These are phyloP conservation scores for Neodontobutis hainanensis DNA, from an alignment of 2,113 vertebrate species.

Conservation along the genomic window DNA sequence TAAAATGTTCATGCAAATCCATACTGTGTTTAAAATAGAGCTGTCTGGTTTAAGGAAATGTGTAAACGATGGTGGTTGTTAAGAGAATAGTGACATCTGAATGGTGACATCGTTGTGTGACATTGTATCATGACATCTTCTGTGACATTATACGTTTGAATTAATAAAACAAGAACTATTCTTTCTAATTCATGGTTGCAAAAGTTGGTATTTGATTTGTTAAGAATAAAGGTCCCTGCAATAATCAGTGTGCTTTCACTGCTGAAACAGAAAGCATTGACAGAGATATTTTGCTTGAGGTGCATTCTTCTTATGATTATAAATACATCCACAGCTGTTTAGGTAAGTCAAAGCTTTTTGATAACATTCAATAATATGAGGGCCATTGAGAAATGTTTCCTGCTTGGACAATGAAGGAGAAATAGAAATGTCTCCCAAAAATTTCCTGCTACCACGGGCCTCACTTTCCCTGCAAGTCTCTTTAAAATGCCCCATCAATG, in stretches of 20 bases:
- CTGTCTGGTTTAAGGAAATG: no score
- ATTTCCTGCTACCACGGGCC: constrained; percentile 4
- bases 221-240: neutral
- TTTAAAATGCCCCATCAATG: constrained; percentile 45
- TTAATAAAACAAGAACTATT: neutral
- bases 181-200: neutral
- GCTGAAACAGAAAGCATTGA: neutral
- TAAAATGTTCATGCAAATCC: no score
- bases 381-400: no score
- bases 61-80: no score
- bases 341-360: neutral
- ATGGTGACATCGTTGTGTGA: no score
- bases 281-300: neutral
- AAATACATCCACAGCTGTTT: neutral
- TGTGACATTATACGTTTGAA: no score
- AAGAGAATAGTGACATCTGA: no score
- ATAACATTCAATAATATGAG: no score
- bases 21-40: no score
- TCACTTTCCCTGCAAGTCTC: neutral
- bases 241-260: neutral
- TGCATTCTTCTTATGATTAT: constrained; percentile 2
- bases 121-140: no score
- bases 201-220: constrained; percentile 5
- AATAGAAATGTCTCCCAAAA: constrained; percentile 11
- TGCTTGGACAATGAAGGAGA: neutral